Evolutionary conservation across 2,797 vertebrate species (phyloP), one percentile per base, ranked within the genome.

Genomic region (Cottoperca gobio): DNA sequence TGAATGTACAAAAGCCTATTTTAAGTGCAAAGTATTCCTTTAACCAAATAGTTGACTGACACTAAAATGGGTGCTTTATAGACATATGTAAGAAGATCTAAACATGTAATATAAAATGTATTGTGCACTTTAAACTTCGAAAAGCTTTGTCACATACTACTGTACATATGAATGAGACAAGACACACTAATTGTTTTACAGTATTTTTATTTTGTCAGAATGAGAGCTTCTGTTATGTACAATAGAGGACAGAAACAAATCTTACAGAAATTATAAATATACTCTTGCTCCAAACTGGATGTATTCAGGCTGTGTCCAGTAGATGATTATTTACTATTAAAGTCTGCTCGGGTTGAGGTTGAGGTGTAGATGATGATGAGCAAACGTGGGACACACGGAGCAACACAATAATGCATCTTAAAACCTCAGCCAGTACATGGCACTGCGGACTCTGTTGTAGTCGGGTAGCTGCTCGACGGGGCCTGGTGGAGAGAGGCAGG

Each of bases 391-490:
- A 89, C 75, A 76, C 48, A 35, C 1, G 23, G 53, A 84, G 52
- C 65, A 76, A 81, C 46, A 23, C 21, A 11, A 73, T 53, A 49
- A 58, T 59, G 76, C 6, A 1, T 83, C 60, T 93, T 97, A 99
- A 90, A 98, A 96, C 67, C 97, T 95, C 69, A 99, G 89, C 98
- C 97, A 99, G 94, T 97, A 99, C 97, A 99, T 99, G 85, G 86
- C 94, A 7, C 97, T 98, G 78, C 97, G 97, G 89, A 97, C 91
- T 89, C 98, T 95, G 95, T 99, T 99, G 95, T 99, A 99, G 93
- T 99, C 98, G 0, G 97, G 92, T 23, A 99, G 94, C 93, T 98
- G 97, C 81, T 99, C 98, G 0, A 96, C 28, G 12, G 98, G 98
- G 89, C 98, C 98, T 99, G 92, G 26, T 3, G 77, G 54, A 65